These are phyloP conservation scores for Urosaurus nigricauda DNA, from an alignment of 2,797 vertebrate genomes.

Conservation along the genomic window DNA sequence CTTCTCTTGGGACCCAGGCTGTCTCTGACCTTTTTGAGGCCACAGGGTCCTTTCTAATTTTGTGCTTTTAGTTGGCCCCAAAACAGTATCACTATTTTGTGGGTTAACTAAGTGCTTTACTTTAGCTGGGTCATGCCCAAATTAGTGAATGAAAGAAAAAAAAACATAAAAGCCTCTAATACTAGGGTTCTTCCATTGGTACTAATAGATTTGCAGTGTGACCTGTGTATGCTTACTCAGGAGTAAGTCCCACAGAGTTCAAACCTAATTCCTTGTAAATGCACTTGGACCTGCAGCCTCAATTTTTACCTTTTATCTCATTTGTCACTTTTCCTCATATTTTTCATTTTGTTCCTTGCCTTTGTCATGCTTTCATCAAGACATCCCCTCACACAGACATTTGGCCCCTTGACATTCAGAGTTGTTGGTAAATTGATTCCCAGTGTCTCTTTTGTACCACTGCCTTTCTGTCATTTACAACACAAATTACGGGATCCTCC, in stretches of 20 bases:
- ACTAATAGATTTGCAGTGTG: not conserved
- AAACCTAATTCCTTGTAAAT: not conserved
- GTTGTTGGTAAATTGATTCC: slow-evolving; percentile 66
- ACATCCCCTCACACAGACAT: slow-evolving; percentile 7
- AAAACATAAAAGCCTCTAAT: slow-evolving; percentile 38
- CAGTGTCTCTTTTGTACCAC: slow-evolving; percentile 44
- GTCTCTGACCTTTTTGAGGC: too few relatives aligned
- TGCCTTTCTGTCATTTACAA: slow-evolving; percentile 48
- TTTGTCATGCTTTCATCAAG: not conserved
- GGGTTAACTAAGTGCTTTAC: not conserved
- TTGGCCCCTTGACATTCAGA: slow-evolving; percentile 62
- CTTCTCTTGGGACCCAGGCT: too few relatives aligned
- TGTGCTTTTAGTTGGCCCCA: too few relatives aligned
- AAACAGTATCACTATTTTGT: too few relatives aligned
- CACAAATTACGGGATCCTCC: slow-evolving; percentile 23
- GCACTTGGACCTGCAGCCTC: not conserved
- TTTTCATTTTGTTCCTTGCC: slow-evolving; percentile 39
- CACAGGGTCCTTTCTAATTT: too few relatives aligned
- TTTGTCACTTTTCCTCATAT: slow-evolving; percentile 25
- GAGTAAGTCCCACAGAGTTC: not conserved
- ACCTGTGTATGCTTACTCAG: not conserved
- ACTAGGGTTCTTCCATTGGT: not conserved
- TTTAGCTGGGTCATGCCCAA: not conserved
- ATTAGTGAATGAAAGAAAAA: slow-evolving; percentile 45
- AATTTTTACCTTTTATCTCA: slow-evolving; percentile 40